Percentiles rank a stretch among this genome's conserved stretches.
Evolutionary conservation across 37 sponge, comb jelly and placozoan genomes (phyloP).

Genomic region (Hormiphora californensis): DNA sequence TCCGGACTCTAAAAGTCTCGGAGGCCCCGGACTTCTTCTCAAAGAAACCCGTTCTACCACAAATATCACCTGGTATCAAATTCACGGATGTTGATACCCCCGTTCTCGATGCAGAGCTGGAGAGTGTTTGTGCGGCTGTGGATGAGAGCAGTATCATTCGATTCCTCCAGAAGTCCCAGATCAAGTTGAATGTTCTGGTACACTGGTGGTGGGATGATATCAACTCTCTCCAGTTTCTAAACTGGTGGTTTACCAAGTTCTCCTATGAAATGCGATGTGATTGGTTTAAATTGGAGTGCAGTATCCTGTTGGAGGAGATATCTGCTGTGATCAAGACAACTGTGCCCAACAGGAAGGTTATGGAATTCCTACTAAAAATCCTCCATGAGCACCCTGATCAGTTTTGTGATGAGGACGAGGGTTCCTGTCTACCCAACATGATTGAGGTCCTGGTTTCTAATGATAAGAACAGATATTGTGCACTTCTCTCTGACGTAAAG

Average conservation of each 20-base stretch:
- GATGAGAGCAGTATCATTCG: neutral
- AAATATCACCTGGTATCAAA: neutral
- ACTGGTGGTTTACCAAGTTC: constrained; percentile 42
- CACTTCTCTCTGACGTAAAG: neutral
- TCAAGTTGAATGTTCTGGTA: neutral
- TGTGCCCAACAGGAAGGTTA: neutral
- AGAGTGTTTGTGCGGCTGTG: neutral
- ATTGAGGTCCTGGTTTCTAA: neutral
- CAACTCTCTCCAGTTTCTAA: constrained; percentile 29
- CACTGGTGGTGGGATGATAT: constrained; percentile 44
- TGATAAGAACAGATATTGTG: neutral
- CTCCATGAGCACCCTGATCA: constrained; percentile 16
- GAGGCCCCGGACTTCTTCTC: constrained; percentile 8
- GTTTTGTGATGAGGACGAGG: constrained; percentile 6
- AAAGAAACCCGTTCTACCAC: neutral
- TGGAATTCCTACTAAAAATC: constrained; percentile 2
- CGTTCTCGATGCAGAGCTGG: neutral
- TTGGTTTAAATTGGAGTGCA: constrained; percentile 42
- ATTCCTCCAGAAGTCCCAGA: constrained; percentile 23
- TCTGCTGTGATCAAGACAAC: neutral
- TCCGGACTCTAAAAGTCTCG: neutral
- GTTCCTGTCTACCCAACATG: neutral
- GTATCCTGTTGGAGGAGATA: constrained; percentile 6
- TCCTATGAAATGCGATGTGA: neutral
- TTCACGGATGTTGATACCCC: neutral